These are phyloP conservation scores for Pteronura brasiliensis DNA, from an alignment of 2,113 vertebrate genomes.

Conservation along the genomic window DNA sequence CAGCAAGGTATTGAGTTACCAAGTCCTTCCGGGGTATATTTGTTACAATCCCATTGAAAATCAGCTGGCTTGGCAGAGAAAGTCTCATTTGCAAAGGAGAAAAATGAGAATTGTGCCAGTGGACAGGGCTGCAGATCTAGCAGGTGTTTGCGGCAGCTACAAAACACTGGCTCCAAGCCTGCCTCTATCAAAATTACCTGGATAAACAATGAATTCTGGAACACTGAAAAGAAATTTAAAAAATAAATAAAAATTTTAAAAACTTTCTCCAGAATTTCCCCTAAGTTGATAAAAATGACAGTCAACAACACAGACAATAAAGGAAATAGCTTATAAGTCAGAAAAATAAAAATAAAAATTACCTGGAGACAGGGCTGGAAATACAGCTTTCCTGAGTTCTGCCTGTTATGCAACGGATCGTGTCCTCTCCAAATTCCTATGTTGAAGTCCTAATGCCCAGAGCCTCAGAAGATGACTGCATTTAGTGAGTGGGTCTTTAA, in stretches of 20 bases:
- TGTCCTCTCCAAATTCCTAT: background rate
- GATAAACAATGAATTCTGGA: background rate
- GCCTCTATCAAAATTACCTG: background rate
- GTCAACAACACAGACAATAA: too few species aligned
- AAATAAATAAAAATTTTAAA: too few species aligned
- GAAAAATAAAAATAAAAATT: background rate
- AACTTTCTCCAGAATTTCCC: too few species aligned
- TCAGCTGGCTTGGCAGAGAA: slow-evolving; percentile 54
- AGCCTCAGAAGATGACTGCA: background rate
- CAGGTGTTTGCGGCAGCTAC: slow-evolving; percentile 50
- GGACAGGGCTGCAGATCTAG: background rate
- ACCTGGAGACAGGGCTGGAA: background rate
- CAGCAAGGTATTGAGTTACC: slow-evolving; percentile 42
- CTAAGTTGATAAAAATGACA: too few species aligned
- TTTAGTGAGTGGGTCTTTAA: background rate
- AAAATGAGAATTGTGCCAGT: slow-evolving; percentile 38
- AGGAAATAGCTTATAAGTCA: too few species aligned
- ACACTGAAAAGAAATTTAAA: too few species aligned
- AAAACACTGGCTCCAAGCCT: background rate
- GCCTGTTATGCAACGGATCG: background rate
- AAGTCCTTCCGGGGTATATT: slow-evolving; percentile 47
- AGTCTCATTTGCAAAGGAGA: slow-evolving; percentile 67
- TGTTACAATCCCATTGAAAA: slow-evolving; percentile 58
- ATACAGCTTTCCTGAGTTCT: background rate
- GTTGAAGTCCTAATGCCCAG: background rate